Evolutionary conservation across 2,113 vertebrate species (phyloP).

Genomic region (Neotoma lepida): DNA sequence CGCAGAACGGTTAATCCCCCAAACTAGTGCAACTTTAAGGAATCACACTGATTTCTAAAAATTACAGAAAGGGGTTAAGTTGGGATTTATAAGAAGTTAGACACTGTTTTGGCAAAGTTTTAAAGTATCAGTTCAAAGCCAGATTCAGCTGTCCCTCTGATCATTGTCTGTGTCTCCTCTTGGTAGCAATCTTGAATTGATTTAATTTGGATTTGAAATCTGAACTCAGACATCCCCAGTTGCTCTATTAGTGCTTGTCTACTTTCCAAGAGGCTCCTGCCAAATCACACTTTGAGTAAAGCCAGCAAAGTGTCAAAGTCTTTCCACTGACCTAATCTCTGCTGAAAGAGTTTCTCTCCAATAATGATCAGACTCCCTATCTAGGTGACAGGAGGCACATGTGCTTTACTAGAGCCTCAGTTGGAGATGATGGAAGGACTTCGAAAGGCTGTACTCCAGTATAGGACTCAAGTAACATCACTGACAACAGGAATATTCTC

Average conservation of each 20-base stretch:
- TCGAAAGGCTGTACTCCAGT: neutral
- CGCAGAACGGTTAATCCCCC: neutral
- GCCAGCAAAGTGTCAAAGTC: neutral
- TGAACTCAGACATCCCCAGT: neutral
- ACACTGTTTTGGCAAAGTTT: neutral
- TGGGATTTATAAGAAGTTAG: neutral
- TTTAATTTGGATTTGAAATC: neutral
- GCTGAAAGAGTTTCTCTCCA: neutral
- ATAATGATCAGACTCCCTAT: slow-evolving; percentile 11
- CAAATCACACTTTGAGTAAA: neutral
- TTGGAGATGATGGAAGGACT: neutral
- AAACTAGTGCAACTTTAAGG: neutral
- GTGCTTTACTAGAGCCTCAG: neutral
- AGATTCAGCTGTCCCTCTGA: neutral
- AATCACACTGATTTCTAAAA: neutral
- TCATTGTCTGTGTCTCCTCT: neutral
- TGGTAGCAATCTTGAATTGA: neutral
- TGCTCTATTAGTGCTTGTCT: neutral
- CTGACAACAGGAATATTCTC: neutral
- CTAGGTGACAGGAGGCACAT: neutral
- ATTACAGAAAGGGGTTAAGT: neutral
- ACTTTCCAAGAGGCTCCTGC: neutral
- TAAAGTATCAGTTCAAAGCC: neutral
- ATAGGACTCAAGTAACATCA: neutral
- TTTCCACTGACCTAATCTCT: neutral